A percentile compares a stretch with the other conserved stretches of the same genome.
Evolutionary conservation across 2,888 invertebrate genomes (phyloP).

Genomic region (Tyria jacobaeae): DNA sequence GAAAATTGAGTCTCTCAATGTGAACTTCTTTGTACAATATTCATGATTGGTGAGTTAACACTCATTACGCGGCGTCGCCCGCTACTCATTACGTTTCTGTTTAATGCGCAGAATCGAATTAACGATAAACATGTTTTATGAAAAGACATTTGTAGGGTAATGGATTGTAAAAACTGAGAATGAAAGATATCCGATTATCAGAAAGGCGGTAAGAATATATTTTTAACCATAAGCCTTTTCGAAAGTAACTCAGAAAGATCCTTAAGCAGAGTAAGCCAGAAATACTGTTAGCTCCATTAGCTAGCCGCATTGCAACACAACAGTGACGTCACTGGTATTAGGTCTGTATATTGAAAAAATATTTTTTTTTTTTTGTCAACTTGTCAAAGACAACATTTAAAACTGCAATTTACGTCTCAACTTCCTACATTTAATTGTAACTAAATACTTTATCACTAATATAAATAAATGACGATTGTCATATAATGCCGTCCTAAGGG

Average conservation of each 20-base stretch:
- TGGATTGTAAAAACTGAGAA: constrained; percentile 7
- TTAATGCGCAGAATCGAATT: constrained; percentile 48
- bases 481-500: constrained; percentile 36
- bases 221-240: no score
- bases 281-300: no score
- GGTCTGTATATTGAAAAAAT: no score
- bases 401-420: background rate
- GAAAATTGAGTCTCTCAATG: constrained; percentile 20
- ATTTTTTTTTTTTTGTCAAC: background rate
- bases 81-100: constrained; percentile 54
- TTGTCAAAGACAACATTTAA: background rate
- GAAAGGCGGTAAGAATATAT: background rate
- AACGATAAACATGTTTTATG: constrained; percentile 16
- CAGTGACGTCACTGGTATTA: no score
- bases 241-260: no score
- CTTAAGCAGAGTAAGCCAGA: no score
- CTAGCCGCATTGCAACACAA: no score
- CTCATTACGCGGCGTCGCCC: constrained; percentile 59
- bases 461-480: constrained; percentile 42
- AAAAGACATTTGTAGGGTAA: constrained; percentile 2
- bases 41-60: constrained; percentile 76
- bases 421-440: constrained; percentile 18
- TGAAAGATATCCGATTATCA: no score
- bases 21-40: constrained; percentile 64
- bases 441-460: constrained; percentile 32